Evolutionary conservation across 2,113 vertebrate species (phyloP), one percentile per base, ranked within the genome.

Genomic region (Neolamprologus sp.): DNA sequence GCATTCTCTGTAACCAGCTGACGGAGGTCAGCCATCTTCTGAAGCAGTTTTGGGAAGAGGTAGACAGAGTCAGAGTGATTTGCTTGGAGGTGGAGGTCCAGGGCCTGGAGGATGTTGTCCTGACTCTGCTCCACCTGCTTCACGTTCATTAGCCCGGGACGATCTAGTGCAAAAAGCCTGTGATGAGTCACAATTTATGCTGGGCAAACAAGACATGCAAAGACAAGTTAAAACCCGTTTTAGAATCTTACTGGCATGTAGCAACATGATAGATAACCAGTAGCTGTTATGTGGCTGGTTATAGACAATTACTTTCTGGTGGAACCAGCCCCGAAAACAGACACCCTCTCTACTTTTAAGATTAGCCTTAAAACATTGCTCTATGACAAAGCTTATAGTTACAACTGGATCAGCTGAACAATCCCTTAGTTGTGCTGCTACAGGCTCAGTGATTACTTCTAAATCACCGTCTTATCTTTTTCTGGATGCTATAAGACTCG

Each of bases 21-120:
- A 88, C 99, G 96, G 85, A 99, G 97, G 96, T 99, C 99, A 0
- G 99, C 98, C 98, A 99, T 99, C 96, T 99, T 99, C 97, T 99
- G 98, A 95, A 99, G 97, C 95, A 99, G 97, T 95, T 99, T 99
- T 91, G 99, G 99, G 95, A 99, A 99, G 95, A 99, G 98, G 97
- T 99, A 99, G 93, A 97, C 96, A 40, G 97, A 97, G 78, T 99
- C 98, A 0, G 98, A 98, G 96, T 99, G 99, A 97, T 98, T 99
- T 86, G 96, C 95, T 88, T 98, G 98, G 86, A 99, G 96, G 92
- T 99, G 99, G 80, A 98, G 97, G 96, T 99, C 97, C 54, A 99
- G 97, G 9, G 97, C 98, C 81, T 97, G 97, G 47, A 99, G 97
- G 94, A 99, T 98, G 95, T 95, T 97, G 95, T 99, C 99, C 82